These are phyloP conservation scores for Cyclargus thomasi DNA, from an alignment of 1,140 invertebrate species.

Conservation along the genomic window DNA sequence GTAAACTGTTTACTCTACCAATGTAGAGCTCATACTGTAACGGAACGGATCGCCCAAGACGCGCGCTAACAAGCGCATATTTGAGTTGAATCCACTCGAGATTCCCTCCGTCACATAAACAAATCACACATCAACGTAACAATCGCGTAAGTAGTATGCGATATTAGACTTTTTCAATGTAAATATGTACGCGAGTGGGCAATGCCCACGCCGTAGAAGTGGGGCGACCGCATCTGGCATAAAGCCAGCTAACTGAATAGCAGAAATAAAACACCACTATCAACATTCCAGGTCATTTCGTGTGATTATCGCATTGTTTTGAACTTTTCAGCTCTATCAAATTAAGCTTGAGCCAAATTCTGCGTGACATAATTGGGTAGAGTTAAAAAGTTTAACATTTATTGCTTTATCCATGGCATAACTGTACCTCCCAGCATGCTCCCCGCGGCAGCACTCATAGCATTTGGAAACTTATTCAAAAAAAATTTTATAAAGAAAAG, in stretches of 20 bases:
- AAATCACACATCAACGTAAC: not conserved
- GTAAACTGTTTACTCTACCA: not conserved
- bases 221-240: constrained; percentile 51
- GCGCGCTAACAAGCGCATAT: not conserved
- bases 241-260: constrained; percentile 48
- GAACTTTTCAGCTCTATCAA: constrained; percentile 2
- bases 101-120: not conserved
- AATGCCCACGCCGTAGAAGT: constrained; percentile 45
- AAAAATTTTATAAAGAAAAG: too few relatives aligned
- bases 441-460: too few relatives aligned
- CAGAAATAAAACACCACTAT: constrained; percentile 65
- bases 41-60: constrained; percentile 1
- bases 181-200: constrained; percentile 47
- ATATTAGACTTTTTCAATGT: constrained; percentile 26
- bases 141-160: constrained; percentile 7
- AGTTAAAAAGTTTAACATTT: not conserved
- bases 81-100: not conserved
- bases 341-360: not conserved
- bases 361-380: not conserved
- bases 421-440: too few relatives aligned
- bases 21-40: not conserved
- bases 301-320: constrained; percentile 57
- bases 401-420: too few relatives aligned
- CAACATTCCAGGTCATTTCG: constrained; percentile 65
- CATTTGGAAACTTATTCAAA: too few relatives aligned